Evolutionary conservation across 1,140 invertebrate genomes (phyloP), one percentile per base, ranked within the genome.

Genomic region (Sarcophaga bullata): DNA sequence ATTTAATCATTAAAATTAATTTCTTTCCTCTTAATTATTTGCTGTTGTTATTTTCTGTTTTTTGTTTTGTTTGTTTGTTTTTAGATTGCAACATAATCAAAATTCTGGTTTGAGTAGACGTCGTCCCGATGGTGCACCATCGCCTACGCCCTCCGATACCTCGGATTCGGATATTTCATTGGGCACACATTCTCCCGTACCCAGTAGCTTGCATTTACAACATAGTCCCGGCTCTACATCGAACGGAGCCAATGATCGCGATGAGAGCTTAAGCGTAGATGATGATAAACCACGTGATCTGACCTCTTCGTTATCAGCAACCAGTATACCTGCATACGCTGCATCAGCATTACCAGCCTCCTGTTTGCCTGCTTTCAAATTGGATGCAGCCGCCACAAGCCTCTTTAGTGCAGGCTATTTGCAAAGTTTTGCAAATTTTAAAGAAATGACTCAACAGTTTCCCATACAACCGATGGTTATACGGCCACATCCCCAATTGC

Each of bases 121-220:
- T n/a, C 86, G 87, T 52, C 86, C 87, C 8, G 89, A 90, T 46
- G 87, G 87, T 19, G 87, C 85, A 7, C 85, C 88, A 8, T 90
- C 89, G 37, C 89, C 89, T 17, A 89, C 86, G 19, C 87, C 89
- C 46, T 90, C 89, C 78, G 88, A 91, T 8, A 91, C 91, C 83
- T 91, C 91, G 72, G 92, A 92, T 83, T 92, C 91, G 76, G 91
- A 92, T 84, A 92, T 92, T 81, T 92, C 91, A 15, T 85, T 92
- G 82, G 92, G 92, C 50, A 91, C 92, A 3, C 92, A 92, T 83
- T 92, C 92, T 15, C 92, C 92, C 0, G 91, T 92, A 75, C 90
- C 91, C 48, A 90, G 89, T 80, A 90, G 87, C 82, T 78, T 90
- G 73, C 88, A 90, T 54, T 82, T 90, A 81, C 89, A 90, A 82